Evolutionary conservation across 2,113 vertebrate species (phyloP), one percentile per base, ranked within the genome.

Genomic region (Lonchura striata): DNA sequence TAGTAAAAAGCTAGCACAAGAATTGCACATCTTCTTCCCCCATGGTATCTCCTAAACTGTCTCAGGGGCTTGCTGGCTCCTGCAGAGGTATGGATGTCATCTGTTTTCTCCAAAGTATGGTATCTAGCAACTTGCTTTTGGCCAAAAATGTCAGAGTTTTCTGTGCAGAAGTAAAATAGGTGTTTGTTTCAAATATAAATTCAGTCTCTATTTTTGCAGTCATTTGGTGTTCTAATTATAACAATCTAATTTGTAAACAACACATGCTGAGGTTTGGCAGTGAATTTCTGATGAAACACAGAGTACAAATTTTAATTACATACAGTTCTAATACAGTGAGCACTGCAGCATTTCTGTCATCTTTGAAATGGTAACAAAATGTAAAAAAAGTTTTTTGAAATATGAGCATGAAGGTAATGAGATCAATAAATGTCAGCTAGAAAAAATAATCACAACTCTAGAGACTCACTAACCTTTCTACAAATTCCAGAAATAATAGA

Each of bases 361-460:
- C 95, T 98, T 96, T 97, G 97, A 98, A 98, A 98, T 94, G 95
- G 97, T 97, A 98, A 97, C 92, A 98, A 95, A 98, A 97, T 93
- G 89, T 75, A 94, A 97, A 96, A 98, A 97, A 97, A 61, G 49
- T 96, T 96, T 83, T 98, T 96, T 98, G 97, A 98, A 98, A 98
- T 98, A 98, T 97, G 98, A 98, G 97, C 95, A 96, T 86, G 97
- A 97, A 98, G 96, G 97, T 98, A 98, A 98, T 98, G 98, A 98
- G 98, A 98, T 98, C 98, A 98, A 98, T 98, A 98, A 98, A 98
- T 98, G 98, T 98, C 98, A 98, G 96, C 97, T 98, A 98, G 98
- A 97, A 98, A 98, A 98, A 98, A 97, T 98, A 98, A 98, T 98
- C 98, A 98, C 97, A 98, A 90, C 98, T 98, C 98, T 86, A 95